These are phyloP conservation scores for Cephalopterus ornatus DNA, from an alignment of 2,113 vertebrate species.

Conservation along the genomic window DNA sequence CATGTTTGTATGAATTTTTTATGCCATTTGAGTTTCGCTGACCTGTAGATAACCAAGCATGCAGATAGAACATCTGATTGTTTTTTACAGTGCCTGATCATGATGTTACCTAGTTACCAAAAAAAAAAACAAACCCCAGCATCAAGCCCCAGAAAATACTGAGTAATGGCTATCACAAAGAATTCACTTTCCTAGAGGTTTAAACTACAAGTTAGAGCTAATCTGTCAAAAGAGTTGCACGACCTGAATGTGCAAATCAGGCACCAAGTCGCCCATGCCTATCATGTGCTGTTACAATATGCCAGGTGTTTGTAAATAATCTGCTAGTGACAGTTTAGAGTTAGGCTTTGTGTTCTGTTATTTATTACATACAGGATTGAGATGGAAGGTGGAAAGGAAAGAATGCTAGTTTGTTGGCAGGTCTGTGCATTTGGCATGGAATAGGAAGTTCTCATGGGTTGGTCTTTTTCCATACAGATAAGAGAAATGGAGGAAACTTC, in stretches of 20 bases:
- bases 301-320: neutral
- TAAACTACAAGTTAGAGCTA: neutral
- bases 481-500: conserved; percentile 83
- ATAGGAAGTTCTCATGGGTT: neutral
- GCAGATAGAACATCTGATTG: neutral
- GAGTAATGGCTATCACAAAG: neutral
- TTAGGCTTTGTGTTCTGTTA: neutral
- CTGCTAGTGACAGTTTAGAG: neutral
- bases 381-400: neutral
- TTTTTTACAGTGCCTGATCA: neutral
- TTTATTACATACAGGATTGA: neutral
- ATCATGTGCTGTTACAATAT: neutral
- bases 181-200: neutral
- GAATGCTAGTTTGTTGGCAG: neutral
- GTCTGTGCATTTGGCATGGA: neutral
- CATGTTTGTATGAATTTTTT: neutral
- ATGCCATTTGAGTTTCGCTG: neutral
- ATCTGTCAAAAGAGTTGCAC: neutral
- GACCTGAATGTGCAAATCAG: neutral
- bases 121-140: neutral
- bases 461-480: conserved; percentile 76
- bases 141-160: neutral
- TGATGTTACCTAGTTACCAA: neutral
- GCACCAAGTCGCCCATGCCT: neutral
- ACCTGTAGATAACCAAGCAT: neutral